Evolutionary conservation across 2,797 vertebrate genomes (phyloP).

Genomic region (Fringilla coelebs): DNA sequence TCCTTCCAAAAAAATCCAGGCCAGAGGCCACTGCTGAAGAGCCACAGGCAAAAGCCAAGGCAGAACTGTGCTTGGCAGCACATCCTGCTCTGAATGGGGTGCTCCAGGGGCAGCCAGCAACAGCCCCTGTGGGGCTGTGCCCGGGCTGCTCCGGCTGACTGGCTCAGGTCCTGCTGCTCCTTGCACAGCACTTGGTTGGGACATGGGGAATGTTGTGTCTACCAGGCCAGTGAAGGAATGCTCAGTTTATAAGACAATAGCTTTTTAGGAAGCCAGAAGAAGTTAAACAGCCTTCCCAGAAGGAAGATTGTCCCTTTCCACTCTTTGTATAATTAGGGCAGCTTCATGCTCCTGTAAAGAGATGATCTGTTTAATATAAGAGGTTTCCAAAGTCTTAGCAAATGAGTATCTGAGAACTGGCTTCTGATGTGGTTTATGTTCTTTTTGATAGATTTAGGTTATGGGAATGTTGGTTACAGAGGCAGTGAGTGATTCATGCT

Average conservation of each 20-base stretch:
- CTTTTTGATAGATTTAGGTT: conserved; percentile 53
- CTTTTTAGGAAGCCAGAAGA: conserved; percentile 54
- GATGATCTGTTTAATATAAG: conserved; percentile 49
- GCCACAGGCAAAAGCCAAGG: rapidly evolving
- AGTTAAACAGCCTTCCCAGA: conserved; percentile 45
- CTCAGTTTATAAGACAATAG: conserved; percentile 46
- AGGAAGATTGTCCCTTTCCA: not conserved
- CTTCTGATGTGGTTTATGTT: conserved; percentile 60
- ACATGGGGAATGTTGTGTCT: conserved; percentile 53
- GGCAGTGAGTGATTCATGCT: conserved; percentile 54
- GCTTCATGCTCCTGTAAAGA: conserved; percentile 5
- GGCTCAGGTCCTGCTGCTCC: not conserved
- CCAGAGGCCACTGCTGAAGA: not conserved
- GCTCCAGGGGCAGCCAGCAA: not conserved
- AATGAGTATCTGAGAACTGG: conserved; percentile 24
- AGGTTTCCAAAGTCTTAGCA: conserved; percentile 47
- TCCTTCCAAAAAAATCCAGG: not conserved
- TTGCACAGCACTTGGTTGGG: not conserved
- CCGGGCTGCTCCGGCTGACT: not conserved
- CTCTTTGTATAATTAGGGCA: not conserved
- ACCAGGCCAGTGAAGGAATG: conserved; percentile 13
- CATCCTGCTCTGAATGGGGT: rapidly evolving
- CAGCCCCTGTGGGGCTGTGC: not conserved
- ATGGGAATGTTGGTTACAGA: conserved; percentile 39
- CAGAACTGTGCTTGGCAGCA: not conserved